These are phyloP conservation scores for Sebastes iracundus DNA, from an alignment of 2,797 vertebrate species.

Conservation along the genomic window DNA sequence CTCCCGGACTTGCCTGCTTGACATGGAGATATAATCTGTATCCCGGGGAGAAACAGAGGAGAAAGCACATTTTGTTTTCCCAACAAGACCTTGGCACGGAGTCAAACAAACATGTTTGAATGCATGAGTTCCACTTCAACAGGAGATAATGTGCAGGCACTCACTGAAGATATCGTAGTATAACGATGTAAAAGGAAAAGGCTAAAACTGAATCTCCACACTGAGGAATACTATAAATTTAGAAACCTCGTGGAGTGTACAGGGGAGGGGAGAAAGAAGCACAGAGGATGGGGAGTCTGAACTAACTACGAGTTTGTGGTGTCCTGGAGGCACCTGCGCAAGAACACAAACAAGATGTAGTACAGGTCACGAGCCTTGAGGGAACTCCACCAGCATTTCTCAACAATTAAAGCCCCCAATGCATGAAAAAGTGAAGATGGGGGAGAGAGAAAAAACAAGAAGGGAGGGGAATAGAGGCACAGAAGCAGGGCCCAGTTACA, in stretches of 20 bases:
- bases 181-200: constrained; percentile 45
- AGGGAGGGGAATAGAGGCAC: not conserved
- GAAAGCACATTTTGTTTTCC: constrained; percentile 44
- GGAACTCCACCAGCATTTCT: constrained; percentile 30
- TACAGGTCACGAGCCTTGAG: constrained; percentile 27
- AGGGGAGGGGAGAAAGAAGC: not conserved
- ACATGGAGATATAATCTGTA: constrained; percentile 68
- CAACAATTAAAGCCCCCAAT: constrained; percentile 35
- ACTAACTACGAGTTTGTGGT: not conserved
- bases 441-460: not conserved
- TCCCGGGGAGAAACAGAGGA: constrained; percentile 35
- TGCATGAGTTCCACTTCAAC: constrained; percentile 43
- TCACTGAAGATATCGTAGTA: constrained; percentile 29
- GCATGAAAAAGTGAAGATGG: constrained; percentile 5
- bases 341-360: not conserved
- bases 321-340: constrained; percentile 14
- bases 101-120: constrained; percentile 59
- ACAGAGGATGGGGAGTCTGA: not conserved
- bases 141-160: constrained; percentile 34
- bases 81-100: constrained; percentile 43
- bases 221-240: constrained; percentile 43
- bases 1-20: constrained; percentile 34
- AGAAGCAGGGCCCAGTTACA: constrained; percentile 39
- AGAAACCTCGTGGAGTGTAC: constrained; percentile 16
- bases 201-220: constrained; percentile 37